A percentile compares a stretch with the other conserved stretches of the same genome.
These are phyloP conservation scores for Sorex araneus DNA, from an alignment of 2,113 vertebrate genomes.

Conservation along the genomic window DNA sequence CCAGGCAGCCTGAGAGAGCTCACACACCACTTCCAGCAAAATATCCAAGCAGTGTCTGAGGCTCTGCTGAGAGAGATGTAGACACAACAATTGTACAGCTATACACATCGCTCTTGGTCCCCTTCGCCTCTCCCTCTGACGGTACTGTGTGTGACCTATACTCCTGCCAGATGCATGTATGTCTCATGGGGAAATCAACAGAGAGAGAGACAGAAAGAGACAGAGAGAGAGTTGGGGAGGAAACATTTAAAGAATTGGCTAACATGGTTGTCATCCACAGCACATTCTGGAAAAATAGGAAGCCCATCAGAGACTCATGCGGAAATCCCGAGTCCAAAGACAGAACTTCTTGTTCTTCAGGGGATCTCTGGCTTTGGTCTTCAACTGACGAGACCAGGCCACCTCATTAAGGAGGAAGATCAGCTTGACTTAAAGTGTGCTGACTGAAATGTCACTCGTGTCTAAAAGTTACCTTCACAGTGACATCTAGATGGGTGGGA, in stretches of 20 bases:
- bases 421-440: too few relatives aligned
- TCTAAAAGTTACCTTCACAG: too few relatives aligned
- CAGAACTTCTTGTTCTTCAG: not conserved
- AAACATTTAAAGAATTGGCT: not conserved
- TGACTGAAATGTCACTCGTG: too few relatives aligned
- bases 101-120: not conserved
- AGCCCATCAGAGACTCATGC: not conserved
- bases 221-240: not conserved
- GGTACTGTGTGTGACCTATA: accelerated
- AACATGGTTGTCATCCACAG: not conserved
- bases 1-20: not conserved
- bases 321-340: not conserved
- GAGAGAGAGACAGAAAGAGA: not conserved
- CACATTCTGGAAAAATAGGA: not conserved
- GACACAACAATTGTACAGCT: not conserved
- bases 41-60: not conserved
- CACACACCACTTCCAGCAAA: not conserved
- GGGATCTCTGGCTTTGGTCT: too few relatives aligned
- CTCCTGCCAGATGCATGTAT: not conserved
- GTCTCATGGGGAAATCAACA: not conserved
- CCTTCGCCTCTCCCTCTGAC: accelerated
- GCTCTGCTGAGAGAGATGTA: not conserved
- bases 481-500: too few relatives aligned
- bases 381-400: too few relatives aligned
- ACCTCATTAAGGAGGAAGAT: too few relatives aligned